These are phyloP conservation scores for Cyphomyrus plagiostoma DNA, from an alignment of 2,113 vertebrate species.

Conservation along the genomic window DNA sequence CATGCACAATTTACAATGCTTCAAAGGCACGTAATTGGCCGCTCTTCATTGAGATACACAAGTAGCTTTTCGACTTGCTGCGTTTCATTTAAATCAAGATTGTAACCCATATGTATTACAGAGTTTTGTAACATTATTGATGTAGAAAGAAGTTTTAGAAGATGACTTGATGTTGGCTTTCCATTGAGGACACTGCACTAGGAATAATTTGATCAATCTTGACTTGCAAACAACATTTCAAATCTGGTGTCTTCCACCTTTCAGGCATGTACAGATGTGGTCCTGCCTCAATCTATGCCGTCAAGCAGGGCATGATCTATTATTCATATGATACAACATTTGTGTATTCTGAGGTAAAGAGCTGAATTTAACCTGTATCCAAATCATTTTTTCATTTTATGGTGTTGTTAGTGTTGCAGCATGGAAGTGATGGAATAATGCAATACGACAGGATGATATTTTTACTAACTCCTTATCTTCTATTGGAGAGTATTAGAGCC, in stretches of 20 bases:
- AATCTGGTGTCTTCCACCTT: background rate
- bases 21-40: background rate
- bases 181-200: background rate
- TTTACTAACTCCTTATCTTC: background rate
- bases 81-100: background rate
- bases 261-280: conserved; percentile 86
- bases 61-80: background rate
- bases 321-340: conserved; percentile 75
- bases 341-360: conserved; percentile 77
- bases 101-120: background rate
- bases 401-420: background rate
- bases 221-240: background rate
- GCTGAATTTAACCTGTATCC: background rate
- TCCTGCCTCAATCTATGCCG: conserved; percentile 71
- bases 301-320: conserved; percentile 72
- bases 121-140: background rate
- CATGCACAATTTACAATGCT: background rate
- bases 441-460: background rate
- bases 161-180: background rate
- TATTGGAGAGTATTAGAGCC: background rate
- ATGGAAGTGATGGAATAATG: background rate
- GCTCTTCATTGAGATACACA: background rate
- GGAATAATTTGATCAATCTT: background rate
- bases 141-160: background rate
- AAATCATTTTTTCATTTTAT: background rate